Evolutionary conservation across 2,797 vertebrate genomes (phyloP).

Genomic region (Okamejei kenojei): DNA sequence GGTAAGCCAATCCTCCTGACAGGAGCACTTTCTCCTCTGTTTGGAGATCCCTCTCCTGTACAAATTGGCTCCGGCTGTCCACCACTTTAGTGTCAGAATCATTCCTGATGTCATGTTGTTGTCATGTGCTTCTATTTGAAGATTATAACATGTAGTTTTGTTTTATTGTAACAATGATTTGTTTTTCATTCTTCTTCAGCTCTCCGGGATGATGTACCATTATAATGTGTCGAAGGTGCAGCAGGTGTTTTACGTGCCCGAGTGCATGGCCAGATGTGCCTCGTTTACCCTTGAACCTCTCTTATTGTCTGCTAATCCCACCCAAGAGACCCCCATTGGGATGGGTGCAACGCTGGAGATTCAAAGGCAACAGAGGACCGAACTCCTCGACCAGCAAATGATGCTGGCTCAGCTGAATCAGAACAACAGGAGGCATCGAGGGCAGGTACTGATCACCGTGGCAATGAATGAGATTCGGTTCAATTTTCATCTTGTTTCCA

Average conservation of each 20-base stretch:
- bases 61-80: background rate
- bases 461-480: background rate
- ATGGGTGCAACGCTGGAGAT: slow-evolving; percentile 96
- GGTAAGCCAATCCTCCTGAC: background rate
- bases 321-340: slow-evolving; percentile 70
- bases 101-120: background rate
- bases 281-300: slow-evolving; percentile 74
- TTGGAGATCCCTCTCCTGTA: background rate
- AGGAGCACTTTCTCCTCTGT: too few species aligned
- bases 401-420: slow-evolving; percentile 83
- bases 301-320: slow-evolving; percentile 75
- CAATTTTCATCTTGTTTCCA: background rate
- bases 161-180: background rate
- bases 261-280: slow-evolving; percentile 67
- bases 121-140: background rate
- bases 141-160: background rate
- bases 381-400: slow-evolving; percentile 82
- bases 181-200: slow-evolving; percentile 59
- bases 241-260: slow-evolving; percentile 68
- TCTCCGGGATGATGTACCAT: slow-evolving; percentile 77
- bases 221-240: slow-evolving; percentile 66
- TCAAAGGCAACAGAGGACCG: slow-evolving; percentile 91
- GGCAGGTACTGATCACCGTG: slow-evolving; percentile 55
- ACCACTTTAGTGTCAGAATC: background rate
- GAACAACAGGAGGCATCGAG: slow-evolving; percentile 66